A percentile compares a stretch with the other conserved stretches of the same genome.
These are phyloP conservation scores for Venustoraphidia nigricollis DNA, from an alignment of 2,888 invertebrate genomes.

Conservation along the genomic window DNA sequence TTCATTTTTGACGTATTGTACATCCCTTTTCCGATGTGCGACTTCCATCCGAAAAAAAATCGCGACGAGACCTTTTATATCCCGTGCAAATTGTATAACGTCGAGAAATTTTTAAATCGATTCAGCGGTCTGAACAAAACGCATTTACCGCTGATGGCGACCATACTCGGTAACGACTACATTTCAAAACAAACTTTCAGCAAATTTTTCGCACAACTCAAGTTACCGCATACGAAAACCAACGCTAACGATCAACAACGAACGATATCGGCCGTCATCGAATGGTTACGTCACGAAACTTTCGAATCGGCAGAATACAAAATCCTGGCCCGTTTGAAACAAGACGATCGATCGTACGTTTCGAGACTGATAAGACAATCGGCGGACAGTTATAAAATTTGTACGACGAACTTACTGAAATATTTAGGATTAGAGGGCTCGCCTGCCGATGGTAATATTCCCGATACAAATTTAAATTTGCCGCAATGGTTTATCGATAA, in stretches of 20 bases:
- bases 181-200: conserved; percentile 49
- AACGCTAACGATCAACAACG: conserved; percentile 42
- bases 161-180: conserved; percentile 82
- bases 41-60: conserved; percentile 25
- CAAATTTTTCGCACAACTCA: conserved; percentile 52
- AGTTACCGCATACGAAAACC: conserved; percentile 36
- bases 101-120: conserved; percentile 48
- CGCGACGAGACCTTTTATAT: conserved; percentile 26
- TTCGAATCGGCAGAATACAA: conserved; percentile 51
- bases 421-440: conserved; percentile 30
- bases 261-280: conserved; percentile 51
- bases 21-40: conserved; percentile 58
- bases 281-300: conserved; percentile 60
- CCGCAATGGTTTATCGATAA: conserved; percentile 51
- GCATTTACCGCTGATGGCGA: conserved; percentile 63
- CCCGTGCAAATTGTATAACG: conserved; percentile 55
- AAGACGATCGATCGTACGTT: conserved; percentile 34
- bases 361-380: conserved; percentile 42
- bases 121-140: conserved; percentile 50
- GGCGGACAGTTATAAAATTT: conserved; percentile 45
- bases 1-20: conserved; percentile 74
- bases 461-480: conserved; percentile 17
- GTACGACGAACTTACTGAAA: conserved; percentile 38
- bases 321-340: conserved; percentile 45
- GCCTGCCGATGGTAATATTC: conserved; percentile 3